Evolutionary conservation across 2,113 vertebrate genomes (phyloP).

Genomic region (Anseranas semipalmata): DNA sequence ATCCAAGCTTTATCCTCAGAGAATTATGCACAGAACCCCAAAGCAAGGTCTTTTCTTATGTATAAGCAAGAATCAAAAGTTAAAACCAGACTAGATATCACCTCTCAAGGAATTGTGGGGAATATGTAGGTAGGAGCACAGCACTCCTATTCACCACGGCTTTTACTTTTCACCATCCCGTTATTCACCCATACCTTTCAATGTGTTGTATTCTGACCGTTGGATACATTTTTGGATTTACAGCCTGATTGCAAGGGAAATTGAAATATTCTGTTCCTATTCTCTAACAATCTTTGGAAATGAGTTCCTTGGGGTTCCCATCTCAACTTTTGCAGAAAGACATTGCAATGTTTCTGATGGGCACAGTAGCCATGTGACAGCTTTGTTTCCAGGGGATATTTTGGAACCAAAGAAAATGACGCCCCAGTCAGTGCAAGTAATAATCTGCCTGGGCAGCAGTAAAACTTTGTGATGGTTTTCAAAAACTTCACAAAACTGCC

Average conservation of each 20-base stretch:
- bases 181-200: background rate
- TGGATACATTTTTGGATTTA: background rate
- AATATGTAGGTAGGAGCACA: background rate
- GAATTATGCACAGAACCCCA: background rate
- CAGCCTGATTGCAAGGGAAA: background rate
- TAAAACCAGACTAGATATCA: background rate
- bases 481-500: background rate
- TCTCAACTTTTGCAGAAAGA: background rate
- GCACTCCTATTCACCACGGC: background rate
- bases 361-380: fast-evolving
- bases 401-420: background rate
- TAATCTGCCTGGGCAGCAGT: background rate
- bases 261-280: background rate
- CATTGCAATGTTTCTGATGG: background rate
- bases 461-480: background rate
- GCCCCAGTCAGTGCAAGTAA: background rate
- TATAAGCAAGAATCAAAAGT: background rate
- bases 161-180: background rate
- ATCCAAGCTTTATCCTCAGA: background rate
- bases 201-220: background rate
- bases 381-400: background rate
- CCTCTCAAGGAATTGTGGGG: background rate
- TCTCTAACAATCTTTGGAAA: background rate
- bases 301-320: background rate
- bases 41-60: background rate